A percentile compares a stretch with the other conserved stretches of the same genome.
Conservation (phyloP, 2,888 invertebrate genomes). For the Clivina fossor region DNA sequence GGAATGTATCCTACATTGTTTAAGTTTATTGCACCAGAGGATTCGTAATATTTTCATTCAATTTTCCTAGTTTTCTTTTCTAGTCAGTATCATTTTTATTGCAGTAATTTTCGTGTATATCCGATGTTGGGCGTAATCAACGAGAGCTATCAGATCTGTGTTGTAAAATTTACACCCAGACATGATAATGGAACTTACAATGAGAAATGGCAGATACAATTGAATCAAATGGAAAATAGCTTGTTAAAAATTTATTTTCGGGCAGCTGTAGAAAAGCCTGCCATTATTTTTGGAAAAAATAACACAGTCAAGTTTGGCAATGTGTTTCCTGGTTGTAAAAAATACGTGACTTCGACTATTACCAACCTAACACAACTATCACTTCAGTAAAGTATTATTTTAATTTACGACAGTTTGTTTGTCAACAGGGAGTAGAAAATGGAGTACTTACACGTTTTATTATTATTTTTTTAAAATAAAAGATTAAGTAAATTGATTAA, state of each 20-base stretch:
- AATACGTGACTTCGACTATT: background rate
- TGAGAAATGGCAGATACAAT: conserved; percentile 16
- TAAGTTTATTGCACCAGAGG: background rate
- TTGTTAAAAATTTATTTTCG: background rate
- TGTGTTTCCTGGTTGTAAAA: conserved; percentile 20
- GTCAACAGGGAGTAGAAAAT: background rate
- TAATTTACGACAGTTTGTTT: background rate
- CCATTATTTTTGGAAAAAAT: background rate
- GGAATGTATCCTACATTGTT: conserved; percentile 8
- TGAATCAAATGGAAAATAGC: background rate
- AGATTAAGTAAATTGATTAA: background rate
- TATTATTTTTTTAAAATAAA: background rate
- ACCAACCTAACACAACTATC: conserved; percentile 6
- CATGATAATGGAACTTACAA: background rate
- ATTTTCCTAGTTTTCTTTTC: background rate
- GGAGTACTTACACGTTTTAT: background rate
- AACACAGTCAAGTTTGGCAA: conserved; percentile 12
- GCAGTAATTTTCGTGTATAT: conserved; percentile 9
- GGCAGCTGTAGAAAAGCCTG: conserved; percentile 4
- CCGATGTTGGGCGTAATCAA: conserved; percentile 7
- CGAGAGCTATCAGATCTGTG: conserved; percentile 6
- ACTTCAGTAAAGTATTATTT: conserved; percentile 4
- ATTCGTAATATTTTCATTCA: background rate
- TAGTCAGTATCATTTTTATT: conserved; percentile 1
- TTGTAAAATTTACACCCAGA: conserved; percentile 4